phyloP scores from a whole-genome alignment of 2,888 invertebrate genomes.

The Microchrysa polita region DNA sequence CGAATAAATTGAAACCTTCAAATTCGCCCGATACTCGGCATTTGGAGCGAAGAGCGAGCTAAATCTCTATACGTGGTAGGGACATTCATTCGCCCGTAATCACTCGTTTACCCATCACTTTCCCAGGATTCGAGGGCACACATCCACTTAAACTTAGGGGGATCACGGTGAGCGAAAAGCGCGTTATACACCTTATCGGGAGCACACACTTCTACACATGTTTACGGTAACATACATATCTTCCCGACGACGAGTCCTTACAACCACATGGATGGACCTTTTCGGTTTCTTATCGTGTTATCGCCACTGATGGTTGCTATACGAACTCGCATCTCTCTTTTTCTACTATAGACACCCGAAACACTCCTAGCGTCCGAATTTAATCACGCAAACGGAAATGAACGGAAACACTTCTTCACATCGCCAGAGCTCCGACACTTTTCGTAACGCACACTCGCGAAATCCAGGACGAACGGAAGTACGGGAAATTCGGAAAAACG shows the following conservation, averaged over 20 bases:
- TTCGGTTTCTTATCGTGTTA: constrained; percentile 2
- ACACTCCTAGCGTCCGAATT: background rate
- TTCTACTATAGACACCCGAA: background rate
- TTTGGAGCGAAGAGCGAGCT: background rate
- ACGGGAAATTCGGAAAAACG: background rate
- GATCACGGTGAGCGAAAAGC: constrained; percentile 6
- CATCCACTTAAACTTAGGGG: background rate
- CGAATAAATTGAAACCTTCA: background rate
- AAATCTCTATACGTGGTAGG: constrained; percentile 25
- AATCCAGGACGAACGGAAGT: constrained; percentile 1
- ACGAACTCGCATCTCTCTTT: background rate
- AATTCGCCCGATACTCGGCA: constrained; percentile 9
- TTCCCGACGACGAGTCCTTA: background rate
- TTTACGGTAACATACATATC: constrained; percentile 7
- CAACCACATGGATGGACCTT: background rate
- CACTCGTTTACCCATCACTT: constrained; percentile 38
- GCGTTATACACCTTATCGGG: constrained; percentile 8
- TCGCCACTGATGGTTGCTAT: background rate
- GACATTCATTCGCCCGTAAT: constrained; percentile 22
- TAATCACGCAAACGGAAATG: constrained; percentile 3
- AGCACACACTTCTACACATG: constrained; percentile 21
- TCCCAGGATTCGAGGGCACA: constrained; percentile 31
- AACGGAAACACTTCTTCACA: constrained; percentile 2
- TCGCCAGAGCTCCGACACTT: background rate
- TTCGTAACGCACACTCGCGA: constrained; percentile 2